Conservation (phyloP, 2,113 vertebrate genomes). For the Aptenodytes forsteri region DNA sequence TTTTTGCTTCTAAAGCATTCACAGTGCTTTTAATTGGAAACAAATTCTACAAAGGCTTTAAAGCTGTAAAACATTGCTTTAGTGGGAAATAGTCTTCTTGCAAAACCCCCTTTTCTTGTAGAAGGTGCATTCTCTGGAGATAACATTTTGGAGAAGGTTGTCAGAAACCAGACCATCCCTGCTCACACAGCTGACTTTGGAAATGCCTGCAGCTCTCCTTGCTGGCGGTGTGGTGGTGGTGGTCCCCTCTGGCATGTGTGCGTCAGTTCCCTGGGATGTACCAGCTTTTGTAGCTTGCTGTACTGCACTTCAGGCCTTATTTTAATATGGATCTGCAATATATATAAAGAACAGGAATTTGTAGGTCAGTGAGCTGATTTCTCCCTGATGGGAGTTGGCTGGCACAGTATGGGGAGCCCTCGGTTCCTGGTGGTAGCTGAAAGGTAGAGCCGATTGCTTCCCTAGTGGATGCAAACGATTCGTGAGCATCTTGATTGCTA, state of each 20-base stretch:
- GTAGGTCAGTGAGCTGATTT: background rate
- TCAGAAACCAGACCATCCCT: background rate
- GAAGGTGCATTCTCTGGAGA: background rate
- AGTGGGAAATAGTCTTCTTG: background rate
- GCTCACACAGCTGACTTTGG: fast-evolving
- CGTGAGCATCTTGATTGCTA: background rate
- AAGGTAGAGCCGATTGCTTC: background rate
- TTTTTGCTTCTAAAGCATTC: background rate
- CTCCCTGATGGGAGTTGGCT: background rate
- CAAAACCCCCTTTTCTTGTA: background rate
- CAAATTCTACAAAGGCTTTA: background rate
- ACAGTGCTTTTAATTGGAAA: background rate
- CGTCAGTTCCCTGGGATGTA: too few relatives aligned
- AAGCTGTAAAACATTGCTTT: background rate
- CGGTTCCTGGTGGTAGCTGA: background rate
- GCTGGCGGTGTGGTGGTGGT: fast-evolving
- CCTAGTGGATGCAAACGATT: background rate
- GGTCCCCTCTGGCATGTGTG: background rate
- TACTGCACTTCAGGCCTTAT: background rate
- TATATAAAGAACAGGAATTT: background rate
- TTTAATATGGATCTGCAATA: background rate
- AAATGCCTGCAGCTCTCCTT: background rate
- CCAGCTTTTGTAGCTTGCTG: background rate
- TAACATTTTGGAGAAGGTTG: background rate
- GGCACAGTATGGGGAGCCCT: background rate